These are phyloP conservation scores for Stramonita haemastoma DNA, from an alignment of 2,888 invertebrate genomes.

Conservation along the genomic window DNA sequence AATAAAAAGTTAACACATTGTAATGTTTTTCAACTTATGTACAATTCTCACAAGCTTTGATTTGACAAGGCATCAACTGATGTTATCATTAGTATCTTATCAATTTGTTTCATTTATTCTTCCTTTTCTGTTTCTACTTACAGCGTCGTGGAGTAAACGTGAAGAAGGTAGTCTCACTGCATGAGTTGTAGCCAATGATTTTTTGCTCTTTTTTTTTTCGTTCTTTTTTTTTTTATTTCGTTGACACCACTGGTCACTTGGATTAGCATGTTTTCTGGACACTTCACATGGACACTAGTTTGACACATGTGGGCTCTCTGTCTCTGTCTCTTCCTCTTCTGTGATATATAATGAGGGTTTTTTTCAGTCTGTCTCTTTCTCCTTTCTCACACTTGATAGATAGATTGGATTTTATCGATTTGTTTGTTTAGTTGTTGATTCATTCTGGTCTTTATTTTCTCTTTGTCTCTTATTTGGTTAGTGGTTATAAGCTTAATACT, in stretches of 20 bases:
- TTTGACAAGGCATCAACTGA: background rate
- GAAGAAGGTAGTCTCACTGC: slow-evolving; percentile 28
- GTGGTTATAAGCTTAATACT: background rate
- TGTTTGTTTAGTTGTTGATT: background rate
- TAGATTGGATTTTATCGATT: background rate
- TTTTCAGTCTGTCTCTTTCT: background rate
- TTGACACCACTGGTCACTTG: background rate
- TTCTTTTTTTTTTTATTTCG: background rate
- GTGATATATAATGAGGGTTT: too few relatives aligned
- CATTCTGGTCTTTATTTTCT: background rate
- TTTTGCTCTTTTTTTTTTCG: background rate
- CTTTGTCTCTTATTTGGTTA: background rate
- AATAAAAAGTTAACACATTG: too few relatives aligned
- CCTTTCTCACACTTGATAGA: background rate
- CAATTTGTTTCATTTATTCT: background rate
- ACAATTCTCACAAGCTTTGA: too few relatives aligned
- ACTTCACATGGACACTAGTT: background rate
- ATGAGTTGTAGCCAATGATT: background rate
- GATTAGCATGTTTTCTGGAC: background rate
- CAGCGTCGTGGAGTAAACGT: slow-evolving; percentile 24
- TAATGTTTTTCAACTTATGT: too few relatives aligned
- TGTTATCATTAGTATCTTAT: too few relatives aligned
- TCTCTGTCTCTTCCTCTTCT: background rate
- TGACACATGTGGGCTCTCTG: background rate
- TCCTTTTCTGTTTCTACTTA: background rate